Base-by-base conservation (phyloP, 2,888 invertebrate genomes). In the Hypselothyrea guttata region DNA sequence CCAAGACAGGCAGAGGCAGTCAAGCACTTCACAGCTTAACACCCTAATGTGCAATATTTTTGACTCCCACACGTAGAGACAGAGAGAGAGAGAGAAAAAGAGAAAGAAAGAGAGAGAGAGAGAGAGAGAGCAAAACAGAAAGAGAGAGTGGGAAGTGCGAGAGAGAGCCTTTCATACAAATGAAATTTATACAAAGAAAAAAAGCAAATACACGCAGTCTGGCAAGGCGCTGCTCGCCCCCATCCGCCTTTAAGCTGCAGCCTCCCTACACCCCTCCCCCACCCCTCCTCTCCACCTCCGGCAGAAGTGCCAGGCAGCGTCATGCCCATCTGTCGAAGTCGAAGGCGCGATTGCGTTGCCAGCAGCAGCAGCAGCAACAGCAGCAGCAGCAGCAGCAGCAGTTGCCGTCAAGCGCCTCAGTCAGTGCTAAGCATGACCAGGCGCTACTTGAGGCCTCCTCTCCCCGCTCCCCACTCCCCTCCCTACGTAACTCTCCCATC, bases 21-120 rank as follows among this genome's bases (percentile, higher is more conserved):
- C 75, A 81, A 77, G 82, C 78, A 84, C 77, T 88, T 88, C 88
- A 86, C 87, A 87, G 88, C 88, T 88, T 88, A 88, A 88, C 87
- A 87, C 87, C 83, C 87, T 78, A 86, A 86, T 86, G 87, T 86
- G 85, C 81, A 86, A 84, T 86, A 87, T 84, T 84, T 86, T 76
- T 67, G 66, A 72, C 68, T 71, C 68, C 53, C 62, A 65, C 68
- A 64, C 62, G 61, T 34, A 49, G 9, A 35, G 33, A 47, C 27
- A 16, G 18, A 48, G 12, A 45, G 11, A 53, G 28, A 35, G 9
- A 47, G 27, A 34, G 22, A 15, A 4, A 37, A 4, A 33, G 38
- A 45, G 15, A 22, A 15, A 48, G 11, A 48, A 9, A 53, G 28
- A 37, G 9, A 47, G 27, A 30, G 22, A 22, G 1, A 30, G 2